These are phyloP conservation scores for Melieria omissa DNA, from an alignment of 2,888 invertebrate species.

Conservation along the genomic window DNA sequence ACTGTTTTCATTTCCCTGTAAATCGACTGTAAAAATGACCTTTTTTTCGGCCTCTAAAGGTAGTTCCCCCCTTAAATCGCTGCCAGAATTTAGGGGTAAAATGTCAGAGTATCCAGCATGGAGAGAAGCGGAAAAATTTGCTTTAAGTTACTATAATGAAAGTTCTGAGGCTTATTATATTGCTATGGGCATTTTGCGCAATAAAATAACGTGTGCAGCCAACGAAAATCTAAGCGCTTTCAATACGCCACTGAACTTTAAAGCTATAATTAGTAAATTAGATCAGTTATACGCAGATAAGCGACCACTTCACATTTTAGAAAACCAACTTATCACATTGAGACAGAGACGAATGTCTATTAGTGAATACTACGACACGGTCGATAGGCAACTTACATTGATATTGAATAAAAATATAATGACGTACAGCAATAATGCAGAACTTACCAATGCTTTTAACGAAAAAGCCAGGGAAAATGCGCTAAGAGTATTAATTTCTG, in stretches of 20 bases:
- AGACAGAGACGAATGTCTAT: background rate
- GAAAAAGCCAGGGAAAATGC: constrained; percentile 6
- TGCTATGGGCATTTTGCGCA: constrained; percentile 21
- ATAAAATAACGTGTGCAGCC: constrained; percentile 15
- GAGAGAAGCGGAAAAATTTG: constrained; percentile 21
- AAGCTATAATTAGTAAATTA: constrained; percentile 2
- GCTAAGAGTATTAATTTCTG: constrained; percentile 16
- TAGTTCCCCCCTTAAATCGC: no score
- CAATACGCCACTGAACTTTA: constrained; percentile 16
- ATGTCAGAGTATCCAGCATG: constrained; percentile 20
- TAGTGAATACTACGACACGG: background rate
- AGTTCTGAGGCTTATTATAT: constrained; percentile 21
- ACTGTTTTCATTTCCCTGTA: no score
- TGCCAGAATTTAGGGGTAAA: constrained; percentile 16
- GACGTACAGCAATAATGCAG: constrained; percentile 8
- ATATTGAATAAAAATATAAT: constrained; percentile 22
- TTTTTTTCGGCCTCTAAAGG: no score
- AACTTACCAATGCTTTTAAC: background rate
- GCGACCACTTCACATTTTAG: constrained; percentile 5
- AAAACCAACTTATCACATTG: constrained; percentile 5
- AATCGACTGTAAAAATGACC: no score
- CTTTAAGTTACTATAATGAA: constrained; percentile 2
- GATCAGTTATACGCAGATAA: background rate
- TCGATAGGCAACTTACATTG: constrained; percentile 15
- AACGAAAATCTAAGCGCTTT: constrained; percentile 13